Evolutionary conservation across 1,140 invertebrate species (phyloP).

Genomic region (Notospermus geniculatus): DNA sequence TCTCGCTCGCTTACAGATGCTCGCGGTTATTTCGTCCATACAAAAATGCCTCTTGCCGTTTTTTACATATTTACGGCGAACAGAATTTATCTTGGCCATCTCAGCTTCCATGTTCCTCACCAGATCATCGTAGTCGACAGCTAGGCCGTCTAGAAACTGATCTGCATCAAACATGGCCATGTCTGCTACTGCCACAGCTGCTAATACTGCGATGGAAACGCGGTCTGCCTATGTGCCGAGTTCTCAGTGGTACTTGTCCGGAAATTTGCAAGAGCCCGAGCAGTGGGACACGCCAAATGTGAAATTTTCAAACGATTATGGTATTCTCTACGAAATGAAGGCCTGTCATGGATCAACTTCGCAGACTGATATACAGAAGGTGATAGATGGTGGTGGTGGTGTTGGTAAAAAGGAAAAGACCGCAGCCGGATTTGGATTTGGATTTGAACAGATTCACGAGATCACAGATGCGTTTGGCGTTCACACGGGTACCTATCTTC

Average conservation of each 20-base stretch:
- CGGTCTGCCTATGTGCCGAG: conserved; percentile 4
- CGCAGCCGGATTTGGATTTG: too few species aligned
- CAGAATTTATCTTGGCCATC: conserved; percentile 8
- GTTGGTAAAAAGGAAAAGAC: background rate
- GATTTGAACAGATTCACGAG: conserved; percentile 6
- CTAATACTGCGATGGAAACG: conserved; percentile 3
- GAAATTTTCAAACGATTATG: conserved; percentile 1
- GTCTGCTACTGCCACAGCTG: too few species aligned
- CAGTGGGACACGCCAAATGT: conserved; percentile 6
- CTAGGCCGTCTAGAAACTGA: background rate
- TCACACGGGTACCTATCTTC: conserved; percentile 11
- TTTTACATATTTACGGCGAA: conserved; percentile 9
- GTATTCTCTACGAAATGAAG: conserved; percentile 5
- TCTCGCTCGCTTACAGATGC: conserved; percentile 5
- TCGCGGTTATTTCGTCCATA: conserved; percentile 9
- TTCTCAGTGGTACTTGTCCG: conserved; percentile 9
- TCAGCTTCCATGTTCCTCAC: conserved; percentile 8
- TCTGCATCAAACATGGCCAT: conserved; percentile 10
- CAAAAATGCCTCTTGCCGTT: conserved; percentile 10
- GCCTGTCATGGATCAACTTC: conserved; percentile 11
- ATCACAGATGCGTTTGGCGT: conserved; percentile 8
- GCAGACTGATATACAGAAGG: conserved; percentile 1
- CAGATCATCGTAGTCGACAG: conserved; percentile 1
- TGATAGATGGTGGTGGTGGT: background rate
- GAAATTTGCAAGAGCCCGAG: conserved; percentile 10